Base-by-base conservation (phyloP, 1,140 invertebrate genomes). In the Radopholus similis region DNA sequence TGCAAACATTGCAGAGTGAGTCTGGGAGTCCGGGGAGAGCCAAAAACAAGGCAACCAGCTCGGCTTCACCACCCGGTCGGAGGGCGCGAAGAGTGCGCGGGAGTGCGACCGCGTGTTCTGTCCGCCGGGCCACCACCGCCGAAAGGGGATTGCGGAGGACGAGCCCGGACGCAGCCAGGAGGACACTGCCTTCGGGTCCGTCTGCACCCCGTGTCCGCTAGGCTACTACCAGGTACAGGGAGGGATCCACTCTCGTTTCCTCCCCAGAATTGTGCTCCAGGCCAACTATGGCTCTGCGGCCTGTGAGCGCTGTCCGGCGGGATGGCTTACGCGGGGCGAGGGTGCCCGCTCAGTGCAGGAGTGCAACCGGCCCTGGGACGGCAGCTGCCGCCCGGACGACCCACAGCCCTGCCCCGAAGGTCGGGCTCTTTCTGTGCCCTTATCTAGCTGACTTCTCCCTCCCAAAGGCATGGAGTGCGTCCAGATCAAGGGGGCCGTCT, bases 221-320 rank as follows among this genome's bases (percentile, higher is more conserved):
- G 65, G 65, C 15, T 67, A 30, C 35, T 67, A 67, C 38, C 34
- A 67, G 65, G 65, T 47, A 63, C 15, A 2, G 26, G 42, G n/a
- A n/a, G 42, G 9, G 5, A 57, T 57, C 18, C 11, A 13, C 1
- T 13, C n/a, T 40, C n/a, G 1, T 40, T 40, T 40, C 11, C 1
- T 40, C 11, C 11, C 11, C n/a, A n/a, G n/a, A 40, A 13, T 40
- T 42, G 38, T 42, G 11, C 18, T 40, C 18, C 18, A 42, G 38
- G 1, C 38, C 35, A 34, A 58, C 11, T 58, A 58, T 28, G 56
- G 56, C 56, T 9, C 56, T 21, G 38, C 30, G 5, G 21, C 11
- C 13, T 58, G 56, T 42, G 38, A 44, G 11, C 34, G 38, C 11
- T 58, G 56, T 58, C 56, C 56, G 21, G 34, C 15, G 23, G 55